Base-by-base conservation (phyloP, 2,888 invertebrate genomes). In the Aspidiotus destructor region DNA sequence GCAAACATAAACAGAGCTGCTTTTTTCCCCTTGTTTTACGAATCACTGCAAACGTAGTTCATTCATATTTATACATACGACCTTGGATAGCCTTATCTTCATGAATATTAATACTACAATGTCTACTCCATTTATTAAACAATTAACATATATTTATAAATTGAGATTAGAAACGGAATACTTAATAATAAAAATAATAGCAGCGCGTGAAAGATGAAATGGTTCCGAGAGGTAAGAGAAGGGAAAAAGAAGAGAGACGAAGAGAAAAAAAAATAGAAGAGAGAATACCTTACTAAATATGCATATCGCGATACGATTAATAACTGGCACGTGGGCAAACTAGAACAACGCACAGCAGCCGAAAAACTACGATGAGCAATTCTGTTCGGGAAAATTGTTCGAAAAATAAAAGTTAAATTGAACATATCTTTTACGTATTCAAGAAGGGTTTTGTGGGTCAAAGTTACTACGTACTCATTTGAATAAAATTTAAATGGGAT, bases 401-500 rank as follows among this genome's bases (percentile, higher is more conserved):
- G 48, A 48, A 48, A 48, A 48, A 48, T 48, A 48, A 48, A 48
- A 48, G 48, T 48, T 48, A 48, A 48, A 48, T 48, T 48, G 48
- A 48, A 48, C 58, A 54, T 53, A 61, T 62, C 72, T 71, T 72
- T 72, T 73, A 73, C 71, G 71, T 71, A 73, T 73, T 72, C 72
- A 72, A 71, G 64, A 69, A 70, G 70, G 69, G 72, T 72, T 73
- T 72, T 73, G 72, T 73, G 71, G 73, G 73, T 73, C 73, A 72
- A 72, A 72, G 72, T 72, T 72, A 72, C 71, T 72, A 62, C 71
- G 71, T 73, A 65, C 72, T 73, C 73, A 73, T 73, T 73, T 73
- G 73, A 73, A 73, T 73, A 72, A 72, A 72, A 73, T 73, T 73
- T 73, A 73, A 73, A 73, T 65, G 65, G 65, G 65, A 65, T 65